A percentile compares a stretch with the other conserved stretches of the same genome.
phyloP scores from a whole-genome alignment of 2,888 invertebrate genomes.

The Pachycephus smyrnensis region DNA sequence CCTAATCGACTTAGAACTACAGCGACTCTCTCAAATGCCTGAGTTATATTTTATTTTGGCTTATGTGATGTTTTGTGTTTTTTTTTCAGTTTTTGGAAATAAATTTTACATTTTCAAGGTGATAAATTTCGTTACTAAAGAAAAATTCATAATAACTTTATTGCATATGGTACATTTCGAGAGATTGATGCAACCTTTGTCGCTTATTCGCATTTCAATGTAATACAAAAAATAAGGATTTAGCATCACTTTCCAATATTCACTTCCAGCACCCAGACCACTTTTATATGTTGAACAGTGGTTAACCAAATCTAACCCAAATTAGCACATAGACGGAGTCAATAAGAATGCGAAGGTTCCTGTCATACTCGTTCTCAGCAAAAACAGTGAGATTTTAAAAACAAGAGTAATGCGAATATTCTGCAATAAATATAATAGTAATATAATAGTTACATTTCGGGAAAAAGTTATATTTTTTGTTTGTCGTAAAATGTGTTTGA shows the following conservation, averaged over 20 bases:
- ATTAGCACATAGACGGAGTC: no score
- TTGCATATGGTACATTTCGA: no score
- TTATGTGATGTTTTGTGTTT: background rate
- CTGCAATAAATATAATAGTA: background rate
- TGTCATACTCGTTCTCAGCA: no score
- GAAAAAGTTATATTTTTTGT: background rate
- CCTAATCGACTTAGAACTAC: background rate
- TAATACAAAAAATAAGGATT: no score
- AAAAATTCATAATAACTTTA: background rate
- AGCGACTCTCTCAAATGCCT: background rate
- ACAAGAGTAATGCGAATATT: background rate
- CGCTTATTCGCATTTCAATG: no score
- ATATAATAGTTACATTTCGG: background rate
- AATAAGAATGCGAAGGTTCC: no score
- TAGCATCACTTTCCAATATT: no score
- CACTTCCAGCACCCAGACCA: no score
- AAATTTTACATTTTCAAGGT: background rate
- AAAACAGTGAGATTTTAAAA: background rate
- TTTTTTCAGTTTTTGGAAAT: background rate
- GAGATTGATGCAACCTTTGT: no score
- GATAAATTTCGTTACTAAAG: background rate
- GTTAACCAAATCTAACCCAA: no score
- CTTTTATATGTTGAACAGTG: no score
- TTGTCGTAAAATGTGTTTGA: background rate
- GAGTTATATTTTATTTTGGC: no score